Conservation (phyloP, 2,113 vertebrate genomes). For the Pseudonaja textilis region DNA sequence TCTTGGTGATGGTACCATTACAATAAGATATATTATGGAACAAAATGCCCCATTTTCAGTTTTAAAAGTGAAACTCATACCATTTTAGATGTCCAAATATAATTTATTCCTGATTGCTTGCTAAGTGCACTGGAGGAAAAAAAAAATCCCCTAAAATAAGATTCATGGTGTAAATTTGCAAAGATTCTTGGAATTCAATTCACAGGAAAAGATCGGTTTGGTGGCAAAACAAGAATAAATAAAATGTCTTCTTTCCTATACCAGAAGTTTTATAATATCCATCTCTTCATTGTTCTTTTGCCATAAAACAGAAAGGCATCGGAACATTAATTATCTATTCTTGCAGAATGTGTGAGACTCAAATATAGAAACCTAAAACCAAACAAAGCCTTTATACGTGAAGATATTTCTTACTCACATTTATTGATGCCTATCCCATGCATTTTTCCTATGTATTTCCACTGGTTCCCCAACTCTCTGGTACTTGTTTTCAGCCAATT, state of each 20-base stretch:
- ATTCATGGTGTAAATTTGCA: not conserved
- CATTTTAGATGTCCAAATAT: not conserved
- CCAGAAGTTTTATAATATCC: not conserved
- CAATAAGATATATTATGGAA: not conserved
- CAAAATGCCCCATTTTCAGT: not conserved
- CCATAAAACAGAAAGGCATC: not conserved
- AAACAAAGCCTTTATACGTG: not conserved
- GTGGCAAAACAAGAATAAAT: not conserved
- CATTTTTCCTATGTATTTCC: not conserved
- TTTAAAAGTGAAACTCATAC: not conserved
- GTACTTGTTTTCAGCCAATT: not conserved
- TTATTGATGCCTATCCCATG: not conserved
- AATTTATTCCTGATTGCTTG: not conserved
- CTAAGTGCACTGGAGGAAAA: not conserved
- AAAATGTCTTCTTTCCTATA: not conserved
- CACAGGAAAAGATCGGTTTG: not conserved
- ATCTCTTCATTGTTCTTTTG: not conserved
- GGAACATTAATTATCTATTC: not conserved
- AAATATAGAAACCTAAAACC: not conserved
- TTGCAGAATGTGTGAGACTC: not conserved
- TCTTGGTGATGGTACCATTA: constrained; percentile 3
- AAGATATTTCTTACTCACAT: not conserved
- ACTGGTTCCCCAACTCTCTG: not conserved
- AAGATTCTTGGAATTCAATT: not conserved
- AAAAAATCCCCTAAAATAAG: not conserved